A percentile compares a stretch with the other conserved stretches of the same genome.
phyloP scores from a whole-genome alignment of 2,113 vertebrate species.

The Solea senegalensis region DNA sequence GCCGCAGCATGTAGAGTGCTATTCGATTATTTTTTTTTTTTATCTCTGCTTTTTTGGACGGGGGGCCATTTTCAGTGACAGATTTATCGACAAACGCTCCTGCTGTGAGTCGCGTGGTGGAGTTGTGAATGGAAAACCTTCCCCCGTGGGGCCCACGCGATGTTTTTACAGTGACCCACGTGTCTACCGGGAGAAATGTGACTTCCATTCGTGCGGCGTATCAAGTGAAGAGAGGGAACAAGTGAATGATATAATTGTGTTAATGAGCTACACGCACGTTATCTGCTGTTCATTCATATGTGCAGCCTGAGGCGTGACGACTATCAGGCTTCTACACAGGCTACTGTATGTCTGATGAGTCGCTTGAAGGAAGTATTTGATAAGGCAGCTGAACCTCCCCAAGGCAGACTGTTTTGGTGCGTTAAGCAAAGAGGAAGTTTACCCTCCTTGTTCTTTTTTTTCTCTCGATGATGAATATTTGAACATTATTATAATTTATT shows the following conservation, averaged over 20 bases:
- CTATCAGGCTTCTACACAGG: constrained; percentile 62
- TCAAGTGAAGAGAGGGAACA: constrained; percentile 48
- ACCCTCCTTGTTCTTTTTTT: constrained; percentile 22
- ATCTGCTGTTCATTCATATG: constrained; percentile 64
- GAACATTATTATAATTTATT: constrained; percentile 68
- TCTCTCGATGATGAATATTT: constrained; percentile 66
- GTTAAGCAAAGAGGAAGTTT: constrained; percentile 46
- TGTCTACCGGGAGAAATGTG: constrained; percentile 16
- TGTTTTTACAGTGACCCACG: constrained; percentile 36
- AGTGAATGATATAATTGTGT: constrained; percentile 60
- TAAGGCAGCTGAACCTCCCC: constrained; percentile 49
- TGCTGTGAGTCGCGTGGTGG: constrained; percentile 35
- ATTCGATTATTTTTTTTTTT: constrained; percentile 29
- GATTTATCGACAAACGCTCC: constrained; percentile 52
- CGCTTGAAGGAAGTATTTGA: constrained; percentile 59
- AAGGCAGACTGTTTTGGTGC: constrained; percentile 63
- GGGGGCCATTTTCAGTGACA: constrained; percentile 22
- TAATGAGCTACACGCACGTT: constrained; percentile 71
- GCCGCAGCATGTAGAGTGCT: constrained; percentile 39
- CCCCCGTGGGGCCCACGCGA: background rate
- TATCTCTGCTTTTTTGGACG: background rate
- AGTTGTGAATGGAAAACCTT: constrained; percentile 21
- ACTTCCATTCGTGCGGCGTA: constrained; percentile 39
- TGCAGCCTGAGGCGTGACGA: constrained; percentile 57
- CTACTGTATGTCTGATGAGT: constrained; percentile 72